Percentiles rank a stretch among this genome's conserved stretches.
phyloP scores from a whole-genome alignment of 2,113 vertebrate genomes.

The Oncorhynchus clarkii region DNA sequence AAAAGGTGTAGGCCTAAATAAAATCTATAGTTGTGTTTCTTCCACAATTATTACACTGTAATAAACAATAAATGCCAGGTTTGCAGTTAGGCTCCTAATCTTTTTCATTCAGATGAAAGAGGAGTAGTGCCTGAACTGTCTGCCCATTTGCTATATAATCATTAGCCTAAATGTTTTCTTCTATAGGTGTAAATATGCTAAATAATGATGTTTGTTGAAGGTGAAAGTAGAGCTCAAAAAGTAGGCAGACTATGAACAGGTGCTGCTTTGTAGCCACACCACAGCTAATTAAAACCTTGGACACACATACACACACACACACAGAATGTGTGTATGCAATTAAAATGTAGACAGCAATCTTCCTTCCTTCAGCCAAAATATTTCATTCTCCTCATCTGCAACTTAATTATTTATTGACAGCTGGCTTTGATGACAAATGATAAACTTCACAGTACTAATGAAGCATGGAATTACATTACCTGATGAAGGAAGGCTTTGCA shows the following conservation, averaged over 20 bases:
- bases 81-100: neutral
- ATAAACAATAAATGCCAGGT: too few relatives aligned
- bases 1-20: neutral
- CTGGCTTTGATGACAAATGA: constrained; percentile 79
- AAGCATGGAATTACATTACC: constrained; percentile 80
- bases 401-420: constrained; percentile 79
- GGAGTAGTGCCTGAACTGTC: neutral
- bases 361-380: constrained; percentile 60
- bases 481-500: constrained; percentile 76
- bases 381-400: constrained; percentile 73
- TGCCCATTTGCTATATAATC: neutral
- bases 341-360: constrained; percentile 55
- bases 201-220: constrained; percentile 23
- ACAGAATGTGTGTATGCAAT: constrained; percentile 38
- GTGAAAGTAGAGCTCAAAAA: constrained; percentile 44
- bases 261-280: neutral
- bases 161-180: neutral
- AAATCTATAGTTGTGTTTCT: neutral
- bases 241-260: constrained; percentile 28
- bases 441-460: constrained; percentile 78
- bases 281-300: constrained; percentile 28
- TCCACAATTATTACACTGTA: neutral
- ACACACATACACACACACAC: neutral
- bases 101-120: neutral
- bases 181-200: neutral